A percentile compares a stretch with the other conserved stretches of the same genome.
These are phyloP conservation scores for Diarsia rubi DNA, from an alignment of 2,888 invertebrate species.

Conservation along the genomic window DNA sequence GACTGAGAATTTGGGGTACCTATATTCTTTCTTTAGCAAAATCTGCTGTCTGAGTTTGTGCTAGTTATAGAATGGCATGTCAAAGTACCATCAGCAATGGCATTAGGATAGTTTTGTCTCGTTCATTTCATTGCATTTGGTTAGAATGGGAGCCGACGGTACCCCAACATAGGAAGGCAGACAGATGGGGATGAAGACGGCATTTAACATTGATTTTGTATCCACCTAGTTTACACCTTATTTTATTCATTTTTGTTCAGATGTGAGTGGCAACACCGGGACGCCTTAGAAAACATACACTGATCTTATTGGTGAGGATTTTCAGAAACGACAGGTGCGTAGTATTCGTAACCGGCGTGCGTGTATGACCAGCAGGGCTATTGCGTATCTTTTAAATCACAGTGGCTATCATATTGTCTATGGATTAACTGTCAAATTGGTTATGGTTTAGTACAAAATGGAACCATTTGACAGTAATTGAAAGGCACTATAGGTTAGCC, in stretches of 20 bases:
- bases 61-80: neutral
- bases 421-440: too few relatives aligned
- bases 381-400: too few relatives aligned
- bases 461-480: too few relatives aligned
- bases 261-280: too few relatives aligned
- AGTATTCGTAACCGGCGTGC: too few relatives aligned
- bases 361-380: too few relatives aligned
- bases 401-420: too few relatives aligned
- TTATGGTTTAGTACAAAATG: too few relatives aligned
- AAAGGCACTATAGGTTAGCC: too few relatives aligned
- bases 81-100: neutral
- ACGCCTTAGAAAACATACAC: too few relatives aligned
- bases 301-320: too few relatives aligned
- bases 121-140: neutral
- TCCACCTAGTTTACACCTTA: neutral
- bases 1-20: neutral
- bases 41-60: neutral
- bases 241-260: neutral
- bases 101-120: neutral
- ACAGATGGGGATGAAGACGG: neutral
- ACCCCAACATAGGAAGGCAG: neutral
- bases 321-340: too few relatives aligned
- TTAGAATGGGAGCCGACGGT: neutral
- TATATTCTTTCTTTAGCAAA: neutral
- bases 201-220: neutral